Percentiles rank a stretch among this genome's conserved stretches.
Evolutionary conservation across 1,140 invertebrate species (phyloP).

Genomic region (Ostrea edulis): DNA sequence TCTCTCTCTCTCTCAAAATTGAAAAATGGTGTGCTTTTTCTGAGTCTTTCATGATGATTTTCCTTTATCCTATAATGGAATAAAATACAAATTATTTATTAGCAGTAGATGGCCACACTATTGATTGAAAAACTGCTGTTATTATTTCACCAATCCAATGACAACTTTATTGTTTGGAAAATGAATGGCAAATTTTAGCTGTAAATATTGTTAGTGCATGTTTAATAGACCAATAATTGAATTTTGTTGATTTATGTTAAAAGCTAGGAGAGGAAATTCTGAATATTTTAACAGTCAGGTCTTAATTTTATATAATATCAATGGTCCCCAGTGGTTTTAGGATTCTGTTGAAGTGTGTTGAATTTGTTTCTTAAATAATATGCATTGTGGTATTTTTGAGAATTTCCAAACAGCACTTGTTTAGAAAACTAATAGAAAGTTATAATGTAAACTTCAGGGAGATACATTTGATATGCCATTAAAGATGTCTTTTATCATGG

Average conservation of each 20-base stretch:
- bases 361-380: background rate
- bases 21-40: background rate
- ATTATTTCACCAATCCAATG: slow-evolving; percentile 24
- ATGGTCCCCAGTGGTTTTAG: background rate
- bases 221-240: slow-evolving; percentile 43
- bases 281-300: slow-evolving; percentile 38
- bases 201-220: slow-evolving; percentile 40
- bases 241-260: slow-evolving; percentile 44
- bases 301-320: slow-evolving; percentile 34
- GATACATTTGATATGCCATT: no score
- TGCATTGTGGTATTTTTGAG: background rate
- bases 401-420: background rate
- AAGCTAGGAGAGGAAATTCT: slow-evolving; percentile 39
- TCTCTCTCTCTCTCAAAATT: background rate
- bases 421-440: no score
- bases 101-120: slow-evolving; percentile 34
- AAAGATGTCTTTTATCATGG: no score
- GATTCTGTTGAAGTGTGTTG: background rate
- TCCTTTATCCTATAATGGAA: background rate
- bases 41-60: slow-evolving; percentile 32
- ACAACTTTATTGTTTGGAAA: slow-evolving; percentile 39
- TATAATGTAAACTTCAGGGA: no score
- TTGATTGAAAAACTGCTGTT: slow-evolving; percentile 28
- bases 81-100: slow-evolving; percentile 34
- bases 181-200: slow-evolving; percentile 35